These are phyloP conservation scores for Oncorhynchus nerka DNA, from an alignment of 2,113 vertebrate species.

Conservation along the genomic window DNA sequence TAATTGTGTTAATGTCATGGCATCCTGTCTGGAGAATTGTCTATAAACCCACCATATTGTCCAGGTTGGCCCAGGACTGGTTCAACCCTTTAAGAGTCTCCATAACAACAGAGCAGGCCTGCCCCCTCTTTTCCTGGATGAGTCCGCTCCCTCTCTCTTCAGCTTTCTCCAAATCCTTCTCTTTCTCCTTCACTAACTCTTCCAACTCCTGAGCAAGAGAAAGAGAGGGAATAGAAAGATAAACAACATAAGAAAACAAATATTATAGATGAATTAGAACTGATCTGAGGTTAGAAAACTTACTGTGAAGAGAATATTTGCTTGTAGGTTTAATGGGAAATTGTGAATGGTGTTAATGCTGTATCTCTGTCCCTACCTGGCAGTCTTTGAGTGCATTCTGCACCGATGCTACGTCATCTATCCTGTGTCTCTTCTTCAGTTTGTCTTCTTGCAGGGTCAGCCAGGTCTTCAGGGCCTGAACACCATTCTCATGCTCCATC, in stretches of 20 bases:
- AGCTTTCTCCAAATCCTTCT: constrained; percentile 89
- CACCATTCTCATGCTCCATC: constrained; percentile 87
- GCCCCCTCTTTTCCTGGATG: constrained; percentile 85
- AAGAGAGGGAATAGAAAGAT: not conserved
- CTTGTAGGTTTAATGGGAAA: not conserved
- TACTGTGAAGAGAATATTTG: not conserved
- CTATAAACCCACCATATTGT: constrained; percentile 79
- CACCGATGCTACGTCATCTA: constrained; percentile 89
- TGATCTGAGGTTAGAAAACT: not conserved
- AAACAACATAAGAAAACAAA: not conserved
- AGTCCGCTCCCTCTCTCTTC: constrained; percentile 85
- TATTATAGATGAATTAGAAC: not conserved
- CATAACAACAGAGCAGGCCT: constrained; percentile 76
- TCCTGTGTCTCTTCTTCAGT: constrained; percentile 82
- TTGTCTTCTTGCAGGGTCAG: constrained; percentile 85
- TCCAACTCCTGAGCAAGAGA: constrained; percentile 83
- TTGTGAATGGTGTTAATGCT: not conserved
- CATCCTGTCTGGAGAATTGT: not conserved
- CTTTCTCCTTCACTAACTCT: constrained; percentile 87
- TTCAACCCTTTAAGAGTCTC: constrained; percentile 80
- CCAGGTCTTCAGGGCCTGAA: constrained; percentile 86
- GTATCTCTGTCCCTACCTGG: constrained; percentile 73
- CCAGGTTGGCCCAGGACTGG: constrained; percentile 85
- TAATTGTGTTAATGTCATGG: not conserved
- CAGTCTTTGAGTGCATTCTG: constrained; percentile 92